phyloP scores from a whole-genome alignment of 64 coral and sea anemone species.

The Cladopsammia gracilis region DNA sequence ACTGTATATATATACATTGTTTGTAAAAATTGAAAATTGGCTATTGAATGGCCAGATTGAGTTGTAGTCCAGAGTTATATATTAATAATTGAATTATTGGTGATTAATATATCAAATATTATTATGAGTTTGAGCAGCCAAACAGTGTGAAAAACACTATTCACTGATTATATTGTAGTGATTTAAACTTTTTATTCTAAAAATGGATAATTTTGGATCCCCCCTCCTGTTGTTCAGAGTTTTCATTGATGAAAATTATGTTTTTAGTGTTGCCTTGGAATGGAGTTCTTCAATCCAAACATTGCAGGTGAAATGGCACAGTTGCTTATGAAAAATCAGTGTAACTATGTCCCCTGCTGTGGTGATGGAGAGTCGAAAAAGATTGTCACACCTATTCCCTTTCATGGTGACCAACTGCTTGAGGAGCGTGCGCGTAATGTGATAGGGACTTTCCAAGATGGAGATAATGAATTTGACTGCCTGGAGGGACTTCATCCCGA shows the following conservation, averaged over 20 bases:
- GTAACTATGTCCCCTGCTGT: conserved; percentile 61
- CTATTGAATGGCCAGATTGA: too few species aligned
- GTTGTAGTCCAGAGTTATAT: too few species aligned
- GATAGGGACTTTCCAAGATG: conserved; percentile 38
- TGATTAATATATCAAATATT: too few species aligned
- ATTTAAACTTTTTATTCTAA: too few species aligned
- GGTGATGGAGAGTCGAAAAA: not conserved
- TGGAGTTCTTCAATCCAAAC: conserved; percentile 53
- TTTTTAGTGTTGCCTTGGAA: conserved; percentile 47
- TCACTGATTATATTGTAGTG: too few species aligned
- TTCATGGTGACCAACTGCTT: conserved; percentile 46
- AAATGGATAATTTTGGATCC: too few species aligned
- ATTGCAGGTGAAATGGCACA: conserved; percentile 63
- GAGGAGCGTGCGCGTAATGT: conserved; percentile 46
- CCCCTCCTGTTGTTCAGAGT: not conserved
- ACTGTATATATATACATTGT: too few species aligned
- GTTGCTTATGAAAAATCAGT: conserved; percentile 33
- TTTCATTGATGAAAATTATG: not conserved
- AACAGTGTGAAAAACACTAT: too few species aligned
- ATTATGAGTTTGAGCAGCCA: too few species aligned
- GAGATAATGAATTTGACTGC: conserved; percentile 37
- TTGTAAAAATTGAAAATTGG: too few species aligned
- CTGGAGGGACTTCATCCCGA: conserved; percentile 30
- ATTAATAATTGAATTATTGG: too few species aligned
- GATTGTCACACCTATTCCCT: conserved; percentile 10